phyloP scores from a whole-genome alignment of 2,888 invertebrate genomes.

The Chrysolina haemoptera region DNA sequence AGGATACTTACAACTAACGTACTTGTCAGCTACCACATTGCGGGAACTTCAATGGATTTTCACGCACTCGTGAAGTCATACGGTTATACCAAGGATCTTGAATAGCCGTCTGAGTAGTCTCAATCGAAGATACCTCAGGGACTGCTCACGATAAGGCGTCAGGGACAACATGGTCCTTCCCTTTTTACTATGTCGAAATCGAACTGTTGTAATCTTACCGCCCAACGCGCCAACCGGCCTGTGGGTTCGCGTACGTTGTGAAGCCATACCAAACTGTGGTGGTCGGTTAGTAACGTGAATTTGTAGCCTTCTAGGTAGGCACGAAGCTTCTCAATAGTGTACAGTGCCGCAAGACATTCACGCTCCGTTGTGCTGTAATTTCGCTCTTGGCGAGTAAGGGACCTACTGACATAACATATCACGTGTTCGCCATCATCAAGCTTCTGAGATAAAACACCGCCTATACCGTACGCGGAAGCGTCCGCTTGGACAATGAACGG shows the following conservation, averaged over 20 bases:
- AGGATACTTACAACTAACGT: slow-evolving; percentile 35
- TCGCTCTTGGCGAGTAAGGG: slow-evolving; percentile 39
- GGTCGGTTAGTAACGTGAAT: neutral
- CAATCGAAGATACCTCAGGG: neutral
- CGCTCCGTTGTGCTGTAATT: slow-evolving; percentile 45
- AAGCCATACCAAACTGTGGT: slow-evolving; percentile 30
- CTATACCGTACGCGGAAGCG: slow-evolving; percentile 39
- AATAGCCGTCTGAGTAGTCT: neutral
- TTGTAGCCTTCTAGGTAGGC: slow-evolving; percentile 39
- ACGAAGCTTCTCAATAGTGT: slow-evolving; percentile 46
- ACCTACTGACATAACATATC: slow-evolving; percentile 45
- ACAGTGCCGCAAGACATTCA: slow-evolving; percentile 46
- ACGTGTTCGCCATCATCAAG: slow-evolving; percentile 45
- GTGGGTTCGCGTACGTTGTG: slow-evolving; percentile 44
- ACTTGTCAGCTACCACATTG: slow-evolving; percentile 45
- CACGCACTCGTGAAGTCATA: slow-evolving; percentile 5
- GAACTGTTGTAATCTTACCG: slow-evolving; percentile 32
- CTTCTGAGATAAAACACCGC: slow-evolving; percentile 30
- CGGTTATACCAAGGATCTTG: neutral
- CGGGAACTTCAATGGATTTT: slow-evolving; percentile 42
- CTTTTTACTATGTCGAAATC: neutral
- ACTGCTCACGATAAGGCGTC: neutral
- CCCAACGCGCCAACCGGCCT: slow-evolving; percentile 52
- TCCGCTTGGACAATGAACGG: slow-evolving; percentile 52
- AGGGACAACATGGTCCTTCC: neutral